phyloP scores from a whole-genome alignment of 1,140 invertebrate genomes.

The Whitmania pigra region DNA sequence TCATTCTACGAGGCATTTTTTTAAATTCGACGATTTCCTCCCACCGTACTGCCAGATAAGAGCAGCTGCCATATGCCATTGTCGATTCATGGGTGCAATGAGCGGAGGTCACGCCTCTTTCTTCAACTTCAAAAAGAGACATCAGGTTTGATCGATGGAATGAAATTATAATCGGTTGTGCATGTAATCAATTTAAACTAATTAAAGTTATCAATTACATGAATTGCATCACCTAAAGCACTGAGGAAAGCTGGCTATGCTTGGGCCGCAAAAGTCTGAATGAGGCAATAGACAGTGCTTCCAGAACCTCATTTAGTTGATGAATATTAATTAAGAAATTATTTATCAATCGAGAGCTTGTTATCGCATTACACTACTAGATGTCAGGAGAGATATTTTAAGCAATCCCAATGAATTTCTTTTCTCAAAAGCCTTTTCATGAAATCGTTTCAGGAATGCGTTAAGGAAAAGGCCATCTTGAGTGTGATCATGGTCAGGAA shows the following conservation, averaged over 20 bases:
- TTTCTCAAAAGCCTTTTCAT: background rate
- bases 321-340: background rate
- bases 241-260: too few relatives aligned
- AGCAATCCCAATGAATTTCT: background rate
- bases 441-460: constrained; percentile 59
- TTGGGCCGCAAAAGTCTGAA: too few relatives aligned
- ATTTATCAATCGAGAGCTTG: background rate
- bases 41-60: constrained; percentile 34
- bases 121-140: constrained; percentile 58
- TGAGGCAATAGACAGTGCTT: too few relatives aligned
- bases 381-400: too few relatives aligned
- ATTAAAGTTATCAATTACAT: too few relatives aligned
- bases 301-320: too few relatives aligned
- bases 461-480: constrained; percentile 68
- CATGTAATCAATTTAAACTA: background rate
- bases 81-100: constrained; percentile 68
- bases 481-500: constrained; percentile 70
- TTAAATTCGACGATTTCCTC: background rate
- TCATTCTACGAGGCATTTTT: background rate
- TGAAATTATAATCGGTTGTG: background rate
- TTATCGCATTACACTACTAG: too few relatives aligned
- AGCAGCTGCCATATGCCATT: constrained; percentile 74
- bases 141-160: constrained; percentile 38
- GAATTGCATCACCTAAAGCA: background rate
- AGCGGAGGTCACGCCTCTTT: constrained; percentile 60